Evolutionary conservation across 2,113 vertebrate species (phyloP).

Genomic region (Python bivittatus): DNA sequence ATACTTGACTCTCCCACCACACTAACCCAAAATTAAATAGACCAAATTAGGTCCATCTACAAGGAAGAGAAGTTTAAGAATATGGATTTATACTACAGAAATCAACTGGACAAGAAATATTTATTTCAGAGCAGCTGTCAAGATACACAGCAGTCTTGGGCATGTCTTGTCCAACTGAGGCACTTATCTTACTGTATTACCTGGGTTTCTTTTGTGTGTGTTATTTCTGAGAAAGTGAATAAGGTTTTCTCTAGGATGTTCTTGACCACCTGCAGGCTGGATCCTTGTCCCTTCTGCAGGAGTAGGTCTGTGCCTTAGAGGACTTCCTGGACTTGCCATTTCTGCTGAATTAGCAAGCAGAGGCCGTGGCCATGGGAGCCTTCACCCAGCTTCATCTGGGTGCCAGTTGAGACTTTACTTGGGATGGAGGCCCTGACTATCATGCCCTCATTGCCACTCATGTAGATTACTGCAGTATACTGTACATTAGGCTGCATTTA

Average conservation of each 20-base stretch:
- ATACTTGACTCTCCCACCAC: neutral
- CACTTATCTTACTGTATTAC: neutral
- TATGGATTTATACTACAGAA: neutral
- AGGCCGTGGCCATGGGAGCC: too few species aligned
- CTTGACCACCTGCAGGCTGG: neutral
- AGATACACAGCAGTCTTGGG: neutral
- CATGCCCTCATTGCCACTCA: too few species aligned
- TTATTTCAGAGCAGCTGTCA: neutral
- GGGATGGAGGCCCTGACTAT: too few species aligned
- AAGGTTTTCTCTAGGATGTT: neutral
- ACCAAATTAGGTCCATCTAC: neutral
- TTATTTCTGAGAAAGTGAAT: neutral
- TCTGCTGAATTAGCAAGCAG: too few species aligned
- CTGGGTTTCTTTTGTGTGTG: neutral
- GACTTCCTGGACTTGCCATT: too few species aligned
- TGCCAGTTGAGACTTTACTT: too few species aligned
- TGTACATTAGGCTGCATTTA: too few species aligned
- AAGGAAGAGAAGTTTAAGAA: neutral
- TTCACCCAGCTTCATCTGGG: too few species aligned
- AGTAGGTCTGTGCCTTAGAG: too few species aligned
- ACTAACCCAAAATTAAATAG: neutral
- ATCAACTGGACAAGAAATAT: neutral
- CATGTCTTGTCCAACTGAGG: neutral
- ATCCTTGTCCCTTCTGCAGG: neutral
- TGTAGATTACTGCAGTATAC: too few species aligned